A percentile compares a stretch with the other conserved stretches of the same genome.
Evolutionary conservation across 2,888 invertebrate species (phyloP).

Genomic region (Prosopocoilus inquinatus): DNA sequence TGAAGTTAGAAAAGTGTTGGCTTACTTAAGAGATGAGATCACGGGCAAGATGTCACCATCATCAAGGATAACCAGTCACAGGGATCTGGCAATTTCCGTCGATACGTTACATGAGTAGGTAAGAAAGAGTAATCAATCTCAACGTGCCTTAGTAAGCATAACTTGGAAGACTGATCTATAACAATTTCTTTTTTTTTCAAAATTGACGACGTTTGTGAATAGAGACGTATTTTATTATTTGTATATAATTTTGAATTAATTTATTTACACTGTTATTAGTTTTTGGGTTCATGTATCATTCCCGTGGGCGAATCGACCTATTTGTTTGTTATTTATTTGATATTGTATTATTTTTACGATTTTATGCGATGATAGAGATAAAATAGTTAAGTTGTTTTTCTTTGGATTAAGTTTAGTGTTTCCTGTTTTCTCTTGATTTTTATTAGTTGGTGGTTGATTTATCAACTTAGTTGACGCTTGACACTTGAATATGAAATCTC

Average conservation of each 20-base stretch:
- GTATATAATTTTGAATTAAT: slow-evolving; percentile 36
- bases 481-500: no score
- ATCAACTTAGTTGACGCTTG: not conserved
- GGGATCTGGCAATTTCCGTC: slow-evolving; percentile 46
- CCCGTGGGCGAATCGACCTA: slow-evolving; percentile 37
- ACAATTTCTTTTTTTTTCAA: slow-evolving; percentile 4
- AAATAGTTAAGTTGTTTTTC: not conserved
- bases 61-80: slow-evolving; percentile 35
- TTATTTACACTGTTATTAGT: slow-evolving; percentile 37
- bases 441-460: slow-evolving; percentile 5
- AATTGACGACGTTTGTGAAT: slow-evolving; percentile 29
- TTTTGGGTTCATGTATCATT: slow-evolving; percentile 34
- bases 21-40: slow-evolving; percentile 73
- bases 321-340: slow-evolving; percentile 34
- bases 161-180: slow-evolving; percentile 33
- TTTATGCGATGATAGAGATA: not conserved
- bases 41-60: slow-evolving; percentile 52
- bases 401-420: not conserved
- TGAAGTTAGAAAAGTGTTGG: slow-evolving; percentile 72
- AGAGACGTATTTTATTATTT: slow-evolving; percentile 27
- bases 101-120: slow-evolving; percentile 46
- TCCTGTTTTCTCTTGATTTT: slow-evolving; percentile 1
- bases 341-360: slow-evolving; percentile 17
- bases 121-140: not conserved
- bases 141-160: slow-evolving; percentile 16